These are phyloP conservation scores for Drosophila simulans DNA, from an alignment of 1,140 invertebrate genomes.

Conservation along the genomic window DNA sequence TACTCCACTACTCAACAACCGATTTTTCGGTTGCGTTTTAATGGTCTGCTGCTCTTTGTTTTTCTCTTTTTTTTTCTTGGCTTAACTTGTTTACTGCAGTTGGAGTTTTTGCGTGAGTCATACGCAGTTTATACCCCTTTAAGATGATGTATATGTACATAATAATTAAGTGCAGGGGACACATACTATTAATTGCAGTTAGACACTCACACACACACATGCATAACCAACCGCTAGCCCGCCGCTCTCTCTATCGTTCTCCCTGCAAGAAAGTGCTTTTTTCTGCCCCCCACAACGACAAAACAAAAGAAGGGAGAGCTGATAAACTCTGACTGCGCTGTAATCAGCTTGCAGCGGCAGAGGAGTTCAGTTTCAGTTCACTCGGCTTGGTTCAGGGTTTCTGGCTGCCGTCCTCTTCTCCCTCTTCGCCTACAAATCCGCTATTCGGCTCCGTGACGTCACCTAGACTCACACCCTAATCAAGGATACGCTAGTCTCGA, in stretches of 20 bases:
- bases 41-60: background rate
- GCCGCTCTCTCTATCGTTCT: background rate
- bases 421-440: background rate
- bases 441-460: constrained; percentile 2
- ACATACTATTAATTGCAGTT: constrained; percentile 34
- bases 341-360: constrained; percentile 31
- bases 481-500: background rate
- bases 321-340: constrained; percentile 46
- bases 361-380: constrained; percentile 28
- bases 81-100: constrained; percentile 24
- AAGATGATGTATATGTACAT: background rate
- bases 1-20: background rate
- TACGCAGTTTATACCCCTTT: background rate
- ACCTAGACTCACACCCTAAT: background rate
- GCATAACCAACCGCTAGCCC: no score
- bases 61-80: constrained; percentile 11
- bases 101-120: constrained; percentile 16
- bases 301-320: constrained; percentile 13
- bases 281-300: constrained; percentile 28
- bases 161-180: background rate
- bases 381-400: constrained; percentile 21
- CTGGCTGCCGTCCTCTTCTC: background rate
- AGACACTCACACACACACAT: no score
- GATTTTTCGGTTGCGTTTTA: background rate
- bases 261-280: constrained; percentile 15